phyloP scores from a whole-genome alignment of 1,140 invertebrate genomes.

The Drosophila tani region DNA sequence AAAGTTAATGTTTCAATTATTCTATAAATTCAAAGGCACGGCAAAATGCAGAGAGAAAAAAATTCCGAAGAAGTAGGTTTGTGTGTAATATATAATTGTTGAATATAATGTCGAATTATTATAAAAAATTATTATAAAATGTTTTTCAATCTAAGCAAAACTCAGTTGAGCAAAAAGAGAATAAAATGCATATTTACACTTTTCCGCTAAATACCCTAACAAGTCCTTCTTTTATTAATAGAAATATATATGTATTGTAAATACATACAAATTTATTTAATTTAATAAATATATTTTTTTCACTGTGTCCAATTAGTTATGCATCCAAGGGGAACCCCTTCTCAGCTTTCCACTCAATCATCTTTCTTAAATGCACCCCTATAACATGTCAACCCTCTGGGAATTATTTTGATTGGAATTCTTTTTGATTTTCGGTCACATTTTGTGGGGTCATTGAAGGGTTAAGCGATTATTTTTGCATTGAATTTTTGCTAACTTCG shows the following conservation, averaged over 20 bases:
- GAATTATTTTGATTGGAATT: slow-evolving; percentile 34
- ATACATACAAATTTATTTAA: background rate
- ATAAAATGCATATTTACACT: too few species aligned
- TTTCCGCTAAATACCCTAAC: too few species aligned
- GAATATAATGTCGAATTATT: too few species aligned
- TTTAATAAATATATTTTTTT: background rate
- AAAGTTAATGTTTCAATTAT: slow-evolving; percentile 84
- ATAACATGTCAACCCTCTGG: slow-evolving; percentile 29
- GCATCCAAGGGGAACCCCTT: slow-evolving; percentile 2
- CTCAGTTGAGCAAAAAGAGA: too few species aligned
- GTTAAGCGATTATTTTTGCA: slow-evolving; percentile 40
- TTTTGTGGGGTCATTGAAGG: slow-evolving; percentile 48
- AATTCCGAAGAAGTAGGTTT: too few species aligned
- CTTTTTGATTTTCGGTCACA: slow-evolving; percentile 54
- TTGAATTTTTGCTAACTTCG: slow-evolving; percentile 13
- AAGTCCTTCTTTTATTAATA: too few species aligned
- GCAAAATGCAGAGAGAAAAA: background rate
- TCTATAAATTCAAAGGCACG: slow-evolving; percentile 27
- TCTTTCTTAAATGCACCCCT: slow-evolving; percentile 15
- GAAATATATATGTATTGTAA: too few species aligned
- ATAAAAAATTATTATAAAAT: too few species aligned
- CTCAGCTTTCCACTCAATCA: slow-evolving; percentile 1
- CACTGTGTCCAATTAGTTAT: slow-evolving; percentile 52
- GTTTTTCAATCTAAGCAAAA: too few species aligned
- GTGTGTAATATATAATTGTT: too few species aligned